phyloP scores from a whole-genome alignment of 2,797 vertebrate species.

The Meriones psammophilus region DNA sequence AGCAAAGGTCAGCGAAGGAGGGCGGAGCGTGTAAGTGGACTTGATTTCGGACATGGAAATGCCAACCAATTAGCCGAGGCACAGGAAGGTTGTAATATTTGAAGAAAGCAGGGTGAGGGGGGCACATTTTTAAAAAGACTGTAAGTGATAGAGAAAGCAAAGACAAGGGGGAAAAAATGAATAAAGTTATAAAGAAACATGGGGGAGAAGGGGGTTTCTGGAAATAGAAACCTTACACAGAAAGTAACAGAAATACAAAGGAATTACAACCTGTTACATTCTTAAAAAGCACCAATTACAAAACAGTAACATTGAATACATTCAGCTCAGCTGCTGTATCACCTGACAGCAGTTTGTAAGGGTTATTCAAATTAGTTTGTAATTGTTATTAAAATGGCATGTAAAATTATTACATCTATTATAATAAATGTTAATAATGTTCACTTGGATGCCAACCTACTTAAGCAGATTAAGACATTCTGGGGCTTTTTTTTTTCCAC shows the following conservation, averaged over 20 bases:
- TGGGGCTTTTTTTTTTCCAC: neutral
- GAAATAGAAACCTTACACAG: neutral
- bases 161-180: neutral
- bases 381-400: slow-evolving; percentile 13
- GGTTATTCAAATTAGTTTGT: neutral
- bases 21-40: neutral
- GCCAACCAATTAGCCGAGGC: neutral
- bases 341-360: neutral
- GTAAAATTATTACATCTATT: neutral
- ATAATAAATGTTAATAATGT: neutral
- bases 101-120: neutral
- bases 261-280: neutral
- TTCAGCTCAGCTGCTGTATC: slow-evolving; percentile 40
- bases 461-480: neutral
- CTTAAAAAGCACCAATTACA: neutral
- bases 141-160: neutral
- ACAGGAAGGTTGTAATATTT: neutral
- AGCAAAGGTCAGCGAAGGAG: neutral
- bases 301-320: slow-evolving; percentile 3
- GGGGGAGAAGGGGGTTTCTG: neutral
- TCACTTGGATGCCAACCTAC: slow-evolving; percentile 1
- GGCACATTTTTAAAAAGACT: neutral
- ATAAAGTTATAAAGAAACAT: neutral
- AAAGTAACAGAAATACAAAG: slow-evolving; percentile 24
- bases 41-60: neutral